Conservation (phyloP, 1,140 invertebrate species). For the Drosophila cardini region DNA sequence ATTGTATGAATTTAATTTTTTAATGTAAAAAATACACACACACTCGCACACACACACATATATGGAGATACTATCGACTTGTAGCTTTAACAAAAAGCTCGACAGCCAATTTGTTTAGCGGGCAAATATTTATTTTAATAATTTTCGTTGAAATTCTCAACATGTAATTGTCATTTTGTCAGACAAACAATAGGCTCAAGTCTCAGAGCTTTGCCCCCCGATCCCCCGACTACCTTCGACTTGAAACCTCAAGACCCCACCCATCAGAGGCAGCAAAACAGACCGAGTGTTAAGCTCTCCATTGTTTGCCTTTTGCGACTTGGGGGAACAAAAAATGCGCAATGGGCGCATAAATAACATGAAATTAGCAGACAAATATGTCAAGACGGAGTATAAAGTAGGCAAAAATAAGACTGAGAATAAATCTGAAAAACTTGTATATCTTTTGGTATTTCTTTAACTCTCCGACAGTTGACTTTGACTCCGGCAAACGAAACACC, state of each 20-base stretch:
- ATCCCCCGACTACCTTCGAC: slow-evolving; percentile 14
- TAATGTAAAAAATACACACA: slow-evolving; percentile 6
- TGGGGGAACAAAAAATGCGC: slow-evolving; percentile 25
- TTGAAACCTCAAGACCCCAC: slow-evolving; percentile 9
- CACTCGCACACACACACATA: background rate
- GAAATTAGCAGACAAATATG: slow-evolving; percentile 77
- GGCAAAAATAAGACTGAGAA: slow-evolving; percentile 41
- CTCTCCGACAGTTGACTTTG: background rate
- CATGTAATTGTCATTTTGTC: slow-evolving; percentile 79
- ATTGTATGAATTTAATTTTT: slow-evolving; percentile 13
- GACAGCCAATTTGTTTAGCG: slow-evolving; percentile 71
- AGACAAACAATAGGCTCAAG: slow-evolving; percentile 66
- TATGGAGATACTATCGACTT: no score
- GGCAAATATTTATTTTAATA: slow-evolving; percentile 53
- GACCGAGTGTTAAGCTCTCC: slow-evolving; percentile 45
- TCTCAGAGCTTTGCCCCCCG: background rate
- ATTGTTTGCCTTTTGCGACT: slow-evolving; percentile 63
- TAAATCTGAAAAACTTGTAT: slow-evolving; percentile 66
- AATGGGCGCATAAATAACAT: slow-evolving; percentile 69
- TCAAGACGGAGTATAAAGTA: slow-evolving; percentile 46
- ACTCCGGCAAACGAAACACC: slow-evolving; percentile 59
- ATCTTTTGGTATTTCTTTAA: background rate
- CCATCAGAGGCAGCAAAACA: background rate
- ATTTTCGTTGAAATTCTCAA: slow-evolving; percentile 64
- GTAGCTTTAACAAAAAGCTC: slow-evolving; percentile 29